A percentile compares a stretch with the other conserved stretches of the same genome.
Conservation (phyloP, 2,888 invertebrate species). For the Polydesmus complanatus region DNA sequence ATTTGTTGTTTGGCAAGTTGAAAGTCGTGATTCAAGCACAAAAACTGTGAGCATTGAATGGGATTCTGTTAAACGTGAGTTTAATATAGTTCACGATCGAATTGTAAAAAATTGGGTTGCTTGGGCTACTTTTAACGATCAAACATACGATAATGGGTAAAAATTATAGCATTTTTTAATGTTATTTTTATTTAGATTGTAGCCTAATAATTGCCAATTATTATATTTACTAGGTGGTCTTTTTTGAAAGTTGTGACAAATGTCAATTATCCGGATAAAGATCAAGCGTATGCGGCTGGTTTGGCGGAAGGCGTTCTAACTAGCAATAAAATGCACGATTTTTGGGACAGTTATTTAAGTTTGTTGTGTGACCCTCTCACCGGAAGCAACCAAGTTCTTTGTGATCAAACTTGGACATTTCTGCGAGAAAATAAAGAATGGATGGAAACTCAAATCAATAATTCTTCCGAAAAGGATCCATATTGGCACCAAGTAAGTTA, state of each 20-base stretch:
- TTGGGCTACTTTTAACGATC: not conserved
- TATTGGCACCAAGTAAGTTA: conserved; percentile 79
- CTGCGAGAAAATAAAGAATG: conserved; percentile 48
- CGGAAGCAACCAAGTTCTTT: conserved; percentile 35
- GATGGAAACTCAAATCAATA: conserved; percentile 44
- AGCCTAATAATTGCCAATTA: no score
- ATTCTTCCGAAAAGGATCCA: conserved; percentile 40
- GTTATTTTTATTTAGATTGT: no score
- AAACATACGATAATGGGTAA: not conserved
- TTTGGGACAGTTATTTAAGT: conserved; percentile 51
- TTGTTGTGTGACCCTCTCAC: conserved; percentile 44
- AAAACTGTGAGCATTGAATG: not conserved
- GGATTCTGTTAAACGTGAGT: not conserved
- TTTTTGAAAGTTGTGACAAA: conserved; percentile 65
- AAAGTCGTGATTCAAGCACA: no score
- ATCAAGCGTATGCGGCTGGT: conserved; percentile 76
- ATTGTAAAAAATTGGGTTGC: not conserved
- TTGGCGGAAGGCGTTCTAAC: conserved; percentile 68
- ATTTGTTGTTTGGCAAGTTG: no score
- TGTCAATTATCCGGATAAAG: conserved; percentile 52
- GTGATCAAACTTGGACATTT: conserved; percentile 48
- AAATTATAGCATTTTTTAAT: not conserved
- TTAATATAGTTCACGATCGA: not conserved
- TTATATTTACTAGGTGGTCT: conserved; percentile 60
- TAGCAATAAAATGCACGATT: conserved; percentile 60